Base-by-base conservation (phyloP, 2,113 vertebrate genomes). In the Hippocampus guttulatus region DNA sequence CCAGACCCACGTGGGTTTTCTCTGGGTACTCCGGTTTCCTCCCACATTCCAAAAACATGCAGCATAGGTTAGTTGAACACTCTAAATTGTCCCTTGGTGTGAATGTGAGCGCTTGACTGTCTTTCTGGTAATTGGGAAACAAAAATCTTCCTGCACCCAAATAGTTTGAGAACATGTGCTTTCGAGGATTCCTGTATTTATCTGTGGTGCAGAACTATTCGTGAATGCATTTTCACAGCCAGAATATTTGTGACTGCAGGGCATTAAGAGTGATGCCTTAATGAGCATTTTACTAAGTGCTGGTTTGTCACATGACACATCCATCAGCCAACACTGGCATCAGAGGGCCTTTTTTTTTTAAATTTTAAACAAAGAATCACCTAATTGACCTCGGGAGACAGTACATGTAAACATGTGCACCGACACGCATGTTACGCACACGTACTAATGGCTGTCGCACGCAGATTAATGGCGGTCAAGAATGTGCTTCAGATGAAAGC, bases 331-430 rank as follows among this genome's bases (percentile, higher is more conserved):
- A 74, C 82, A 78, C 79, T 74, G 74, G 73, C 52, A 30, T 81
- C 75, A 52, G 11, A 65, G n/a, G n/a, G 23, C 18, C 41, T 43
- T 40, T 64, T 30, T 47, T 54, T 10, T 63, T 63, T 64, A 41
- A 5, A 8, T 75, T 65, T 43, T 25, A 84, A 85, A 87, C 84
- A 88, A 76, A 84, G 75, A 75, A 70, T 70, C 79, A 75, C 84
- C 75, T 33, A 57, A 38, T 68, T 90, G 87, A 89, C 84, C 87
- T 71, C 64, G 10, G 40, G 74, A 86, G 83, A 81, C 85, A 77
- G 81, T 78, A 84, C 83, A 78, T 85, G 67, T 83, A 90, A 90
- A 90, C 85, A 90, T 45, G 51, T 45, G 51, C 74, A 73, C 76
- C 81, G 80, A 73, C 85, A 79, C 87, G 74, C 87, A 82, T 75